Conservation (phyloP, 1,140 invertebrate genomes). For the Polyergus mexicanus region DNA sequence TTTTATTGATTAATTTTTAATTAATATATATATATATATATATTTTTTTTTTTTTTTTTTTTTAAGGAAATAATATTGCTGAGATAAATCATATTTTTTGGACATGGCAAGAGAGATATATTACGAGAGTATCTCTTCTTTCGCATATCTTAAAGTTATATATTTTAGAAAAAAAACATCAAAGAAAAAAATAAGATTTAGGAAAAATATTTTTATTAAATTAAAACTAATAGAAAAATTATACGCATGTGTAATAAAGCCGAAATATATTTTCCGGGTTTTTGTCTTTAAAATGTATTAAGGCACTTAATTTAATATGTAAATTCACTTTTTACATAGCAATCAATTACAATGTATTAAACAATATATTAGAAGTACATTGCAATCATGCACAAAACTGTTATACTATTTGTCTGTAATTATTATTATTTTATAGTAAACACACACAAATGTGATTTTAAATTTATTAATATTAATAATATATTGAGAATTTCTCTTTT, state of each 20-base stretch:
- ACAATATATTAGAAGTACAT: background rate
- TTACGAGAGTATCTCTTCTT: too few relatives aligned
- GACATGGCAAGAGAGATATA: background rate
- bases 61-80: conserved; percentile 1
- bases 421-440: background rate
- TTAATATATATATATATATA: too few relatives aligned
- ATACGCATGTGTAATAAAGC: background rate
- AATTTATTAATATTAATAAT: conserved; percentile 10
- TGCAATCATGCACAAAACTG: background rate
- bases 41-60: too few relatives aligned
- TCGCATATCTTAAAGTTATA: background rate
- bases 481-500: too few relatives aligned
- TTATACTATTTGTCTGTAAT: background rate
- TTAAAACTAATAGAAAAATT: background rate
- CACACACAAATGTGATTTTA: background rate
- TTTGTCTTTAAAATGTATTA: background rate
- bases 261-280: conserved; percentile 14
- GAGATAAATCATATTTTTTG: background rate
- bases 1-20: too few relatives aligned
- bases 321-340: background rate
- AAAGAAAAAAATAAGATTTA: background rate
- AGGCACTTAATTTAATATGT: background rate
- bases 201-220: background rate
- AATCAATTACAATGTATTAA: background rate
- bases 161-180: background rate